phyloP scores from a whole-genome alignment of 2,888 invertebrate species.

The Caenorhabditis sp. region DNA sequence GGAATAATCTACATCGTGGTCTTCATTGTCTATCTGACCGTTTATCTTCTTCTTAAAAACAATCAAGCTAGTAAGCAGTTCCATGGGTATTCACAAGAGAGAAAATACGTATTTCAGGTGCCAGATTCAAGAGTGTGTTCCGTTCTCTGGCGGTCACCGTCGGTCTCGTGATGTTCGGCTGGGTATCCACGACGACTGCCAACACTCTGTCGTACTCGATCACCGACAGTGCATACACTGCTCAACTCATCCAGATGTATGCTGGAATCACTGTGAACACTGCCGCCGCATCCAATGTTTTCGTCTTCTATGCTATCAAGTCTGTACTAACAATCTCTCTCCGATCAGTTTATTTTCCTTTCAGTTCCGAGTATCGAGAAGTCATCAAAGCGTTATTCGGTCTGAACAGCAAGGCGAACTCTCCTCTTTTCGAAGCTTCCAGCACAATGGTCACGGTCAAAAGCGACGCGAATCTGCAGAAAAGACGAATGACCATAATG shows the following conservation, averaged over 20 bases:
- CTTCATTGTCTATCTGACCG: conserved; percentile 52
- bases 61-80: conserved; percentile 61
- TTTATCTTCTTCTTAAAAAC: conserved; percentile 52
- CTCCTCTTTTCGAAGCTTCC: conserved; percentile 15
- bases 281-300: conserved; percentile 62
- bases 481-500: conserved; percentile 6
- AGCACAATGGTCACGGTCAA: conserved; percentile 6
- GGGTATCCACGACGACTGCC: conserved; percentile 59
- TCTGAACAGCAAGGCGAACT: conserved; percentile 32
- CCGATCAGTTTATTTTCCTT: not conserved
- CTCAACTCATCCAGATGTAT: conserved; percentile 65
- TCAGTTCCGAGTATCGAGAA: conserved; percentile 57
- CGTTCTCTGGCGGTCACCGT: conserved; percentile 65
- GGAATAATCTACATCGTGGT: conserved; percentile 55
- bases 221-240: conserved; percentile 34
- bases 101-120: conserved; percentile 15
- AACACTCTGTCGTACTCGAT: conserved; percentile 59
- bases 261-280: conserved; percentile 69
- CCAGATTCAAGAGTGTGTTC: conserved; percentile 65
- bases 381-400: conserved; percentile 51
- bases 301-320: conserved; percentile 68
- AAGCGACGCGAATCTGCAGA: not conserved
- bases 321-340: not conserved
- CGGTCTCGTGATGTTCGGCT: conserved; percentile 65
- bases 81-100: not conserved